A percentile compares a stretch with the other conserved stretches of the same genome.
phyloP scores from a whole-genome alignment of 2,113 vertebrate genomes.

The Lontra canadensis region DNA sequence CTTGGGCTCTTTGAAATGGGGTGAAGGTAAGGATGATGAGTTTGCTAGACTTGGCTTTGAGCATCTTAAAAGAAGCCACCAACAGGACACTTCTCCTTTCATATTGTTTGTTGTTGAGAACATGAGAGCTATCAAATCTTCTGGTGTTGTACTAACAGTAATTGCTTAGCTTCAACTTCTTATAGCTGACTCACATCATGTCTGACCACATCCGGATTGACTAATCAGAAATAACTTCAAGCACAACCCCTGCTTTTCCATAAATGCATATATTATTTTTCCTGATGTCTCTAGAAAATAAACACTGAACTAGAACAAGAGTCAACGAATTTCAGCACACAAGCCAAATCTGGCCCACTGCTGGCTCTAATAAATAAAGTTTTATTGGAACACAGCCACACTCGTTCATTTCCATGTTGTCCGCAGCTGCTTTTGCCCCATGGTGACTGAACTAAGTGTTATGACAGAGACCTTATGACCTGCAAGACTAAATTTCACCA shows the following conservation, averaged over 20 bases:
- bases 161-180: background rate
- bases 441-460: background rate
- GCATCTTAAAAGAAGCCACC: background rate
- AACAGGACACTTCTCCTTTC: background rate
- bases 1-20: background rate
- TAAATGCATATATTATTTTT: background rate
- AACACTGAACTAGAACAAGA: background rate
- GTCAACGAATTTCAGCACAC: background rate
- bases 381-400: background rate
- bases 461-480: background rate
- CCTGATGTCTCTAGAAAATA: background rate
- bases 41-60: background rate
- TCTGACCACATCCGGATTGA: background rate
- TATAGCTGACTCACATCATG: background rate
- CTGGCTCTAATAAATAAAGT: constrained; percentile 43
- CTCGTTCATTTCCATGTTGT: background rate
- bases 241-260: background rate
- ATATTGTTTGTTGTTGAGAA: background rate
- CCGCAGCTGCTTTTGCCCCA: background rate
- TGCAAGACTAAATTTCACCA: background rate
- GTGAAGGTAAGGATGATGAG: background rate
- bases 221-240: background rate
- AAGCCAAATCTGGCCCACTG: background rate
- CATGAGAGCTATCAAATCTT: background rate
- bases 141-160: background rate